Percentiles rank a stretch among this genome's conserved stretches.
These are phyloP conservation scores for Clarias gariepinus DNA, from an alignment of 2,113 vertebrate species.

Conservation along the genomic window DNA sequence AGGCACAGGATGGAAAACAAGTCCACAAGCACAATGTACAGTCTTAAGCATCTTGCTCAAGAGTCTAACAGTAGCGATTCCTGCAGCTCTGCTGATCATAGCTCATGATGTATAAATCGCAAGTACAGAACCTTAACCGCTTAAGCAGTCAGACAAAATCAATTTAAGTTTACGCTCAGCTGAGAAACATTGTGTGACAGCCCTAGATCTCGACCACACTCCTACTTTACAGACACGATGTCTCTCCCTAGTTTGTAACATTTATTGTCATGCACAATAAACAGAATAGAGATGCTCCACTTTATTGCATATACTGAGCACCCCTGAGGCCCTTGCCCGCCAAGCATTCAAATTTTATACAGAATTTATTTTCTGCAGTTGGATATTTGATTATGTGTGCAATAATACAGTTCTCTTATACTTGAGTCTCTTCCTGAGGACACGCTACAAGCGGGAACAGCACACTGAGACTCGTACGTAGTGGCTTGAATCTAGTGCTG, in stretches of 20 bases:
- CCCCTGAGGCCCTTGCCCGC: slow-evolving; percentile 57
- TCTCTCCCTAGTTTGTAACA: slow-evolving; percentile 69
- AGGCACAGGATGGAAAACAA: not conserved
- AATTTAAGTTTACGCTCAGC: slow-evolving; percentile 4
- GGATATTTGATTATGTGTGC: slow-evolving; percentile 54
- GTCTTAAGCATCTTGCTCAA: not conserved
- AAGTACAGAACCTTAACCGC: not conserved
- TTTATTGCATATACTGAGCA: slow-evolving; percentile 64
- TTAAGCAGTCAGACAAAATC: not conserved
- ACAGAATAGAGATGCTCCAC: slow-evolving; percentile 65
- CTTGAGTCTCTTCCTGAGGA: slow-evolving; percentile 57
- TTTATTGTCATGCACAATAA: slow-evolving; percentile 75
- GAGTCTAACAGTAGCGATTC: not conserved
- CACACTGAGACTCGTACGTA: slow-evolving; percentile 51
- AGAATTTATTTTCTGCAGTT: slow-evolving; percentile 58
- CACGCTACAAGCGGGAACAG: slow-evolving; percentile 60
- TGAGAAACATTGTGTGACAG: not conserved
- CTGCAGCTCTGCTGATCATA: not conserved
- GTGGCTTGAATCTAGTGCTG: not conserved
- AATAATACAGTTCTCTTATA: slow-evolving; percentile 33
- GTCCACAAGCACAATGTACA: not conserved
- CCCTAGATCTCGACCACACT: not conserved
- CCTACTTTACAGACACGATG: slow-evolving; percentile 46
- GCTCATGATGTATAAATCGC: not conserved
- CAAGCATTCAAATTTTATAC: slow-evolving; percentile 57